Evolutionary conservation across 2,797 vertebrate genomes (phyloP).

Genomic region (Hyperoplus immaculatus): DNA sequence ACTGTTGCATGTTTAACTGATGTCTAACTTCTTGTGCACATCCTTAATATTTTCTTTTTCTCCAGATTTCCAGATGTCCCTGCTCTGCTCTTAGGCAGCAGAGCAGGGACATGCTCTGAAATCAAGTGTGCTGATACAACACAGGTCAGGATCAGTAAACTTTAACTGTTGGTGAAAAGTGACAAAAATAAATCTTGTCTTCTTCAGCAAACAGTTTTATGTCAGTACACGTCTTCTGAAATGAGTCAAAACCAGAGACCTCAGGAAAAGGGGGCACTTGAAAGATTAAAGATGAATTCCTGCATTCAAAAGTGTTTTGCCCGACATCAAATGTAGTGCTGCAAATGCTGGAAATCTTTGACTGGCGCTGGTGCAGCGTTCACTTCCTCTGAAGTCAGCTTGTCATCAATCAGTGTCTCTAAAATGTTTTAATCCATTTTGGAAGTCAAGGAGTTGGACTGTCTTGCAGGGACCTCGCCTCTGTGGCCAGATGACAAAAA

Average conservation of each 20-base stretch:
- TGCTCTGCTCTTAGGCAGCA: conserved; percentile 37
- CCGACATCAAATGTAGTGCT: conserved; percentile 1
- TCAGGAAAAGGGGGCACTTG: background rate
- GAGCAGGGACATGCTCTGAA: conserved; percentile 34
- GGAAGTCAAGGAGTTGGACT: conserved; percentile 9
- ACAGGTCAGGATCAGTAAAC: background rate
- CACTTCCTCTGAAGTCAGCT: conserved; percentile 21
- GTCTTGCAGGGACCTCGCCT: background rate
- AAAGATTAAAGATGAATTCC: background rate
- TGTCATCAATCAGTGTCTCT: conserved; percentile 17
- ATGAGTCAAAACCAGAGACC: conserved; percentile 28
- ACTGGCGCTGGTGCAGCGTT: conserved; percentile 19
- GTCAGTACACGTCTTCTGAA: conserved; percentile 24
- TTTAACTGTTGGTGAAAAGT: conserved; percentile 17
- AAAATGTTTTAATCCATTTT: conserved; percentile 9
- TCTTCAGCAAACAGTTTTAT: conserved; percentile 35
- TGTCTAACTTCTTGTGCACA: conserved; percentile 46
- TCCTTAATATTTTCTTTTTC: background rate
- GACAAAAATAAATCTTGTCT: background rate
- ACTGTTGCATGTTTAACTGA: conserved; percentile 52
- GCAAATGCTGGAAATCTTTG: background rate
- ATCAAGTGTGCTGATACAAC: conserved; percentile 39
- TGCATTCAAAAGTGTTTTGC: conserved; percentile 5
- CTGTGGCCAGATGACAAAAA: conserved; percentile 19
- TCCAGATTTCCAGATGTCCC: conserved; percentile 46